These are phyloP conservation scores for Enteromius treurensis DNA, from an alignment of 2,797 vertebrate species.

Conservation along the genomic window DNA sequence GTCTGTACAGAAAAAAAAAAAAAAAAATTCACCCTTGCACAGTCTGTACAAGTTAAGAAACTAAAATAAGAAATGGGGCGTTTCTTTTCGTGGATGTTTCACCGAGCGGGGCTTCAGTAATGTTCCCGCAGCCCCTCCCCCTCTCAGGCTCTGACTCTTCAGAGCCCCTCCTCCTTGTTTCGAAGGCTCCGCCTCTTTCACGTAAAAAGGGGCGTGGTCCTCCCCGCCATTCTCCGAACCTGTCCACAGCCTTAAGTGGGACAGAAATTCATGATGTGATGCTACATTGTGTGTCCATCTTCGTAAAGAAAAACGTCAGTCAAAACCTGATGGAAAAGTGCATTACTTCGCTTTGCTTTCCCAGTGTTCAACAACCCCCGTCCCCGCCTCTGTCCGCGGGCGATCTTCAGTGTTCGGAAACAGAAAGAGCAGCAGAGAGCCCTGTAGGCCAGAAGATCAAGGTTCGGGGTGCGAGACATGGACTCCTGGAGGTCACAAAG, in stretches of 20 bases:
- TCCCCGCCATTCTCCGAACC: slow-evolving; percentile 77
- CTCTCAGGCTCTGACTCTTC: neutral
- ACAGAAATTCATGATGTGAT: slow-evolving; percentile 89
- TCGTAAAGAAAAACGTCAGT: slow-evolving; percentile 72
- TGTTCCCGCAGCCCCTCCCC: slow-evolving; percentile 65
- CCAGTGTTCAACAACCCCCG: slow-evolving; percentile 51
- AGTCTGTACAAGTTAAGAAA: slow-evolving; percentile 88
- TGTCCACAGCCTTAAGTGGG: slow-evolving; percentile 77
- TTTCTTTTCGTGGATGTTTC: slow-evolving; percentile 54
- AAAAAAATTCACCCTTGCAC: slow-evolving; percentile 88
- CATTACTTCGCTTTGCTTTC: slow-evolving; percentile 77
- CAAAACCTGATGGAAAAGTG: slow-evolving; percentile 88
- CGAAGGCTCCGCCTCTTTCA: neutral
- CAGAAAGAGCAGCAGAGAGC: slow-evolving; percentile 66
- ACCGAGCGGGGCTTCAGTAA: slow-evolving; percentile 55
- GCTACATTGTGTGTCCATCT: slow-evolving; percentile 88
- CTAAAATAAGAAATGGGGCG: slow-evolving; percentile 75
- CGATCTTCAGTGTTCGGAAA: slow-evolving; percentile 73
- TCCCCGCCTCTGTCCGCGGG: slow-evolving; percentile 66
- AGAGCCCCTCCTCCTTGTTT: neutral
- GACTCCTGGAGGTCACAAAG: slow-evolving; percentile 70
- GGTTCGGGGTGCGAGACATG: slow-evolving; percentile 49
- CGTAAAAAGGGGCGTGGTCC: slow-evolving; percentile 17
- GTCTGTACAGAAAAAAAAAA: slow-evolving; percentile 84
- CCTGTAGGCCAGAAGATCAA: slow-evolving; percentile 55